A percentile compares a stretch with the other conserved stretches of the same genome.
phyloP scores from a whole-genome alignment of 2,888 invertebrate species.

The Troilus luridus region DNA sequence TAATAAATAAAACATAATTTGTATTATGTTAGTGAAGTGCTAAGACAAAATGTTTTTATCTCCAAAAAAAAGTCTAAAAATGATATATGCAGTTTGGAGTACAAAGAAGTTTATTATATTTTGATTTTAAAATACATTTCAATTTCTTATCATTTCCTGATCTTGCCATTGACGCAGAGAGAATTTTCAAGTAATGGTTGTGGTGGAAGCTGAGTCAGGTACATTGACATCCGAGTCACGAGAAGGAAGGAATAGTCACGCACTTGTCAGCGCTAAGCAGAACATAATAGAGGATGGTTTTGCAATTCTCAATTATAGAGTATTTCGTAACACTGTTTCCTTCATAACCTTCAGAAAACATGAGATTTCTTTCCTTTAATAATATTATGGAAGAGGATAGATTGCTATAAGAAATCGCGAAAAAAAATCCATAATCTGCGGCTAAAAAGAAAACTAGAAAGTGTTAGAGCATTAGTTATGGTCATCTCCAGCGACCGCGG shows the following conservation, averaged over 20 bases:
- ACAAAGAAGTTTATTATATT: neutral
- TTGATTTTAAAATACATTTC: neutral
- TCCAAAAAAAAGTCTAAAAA: neutral
- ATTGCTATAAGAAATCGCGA: neutral
- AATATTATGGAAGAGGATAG: neutral
- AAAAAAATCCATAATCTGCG: neutral
- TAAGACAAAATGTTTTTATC: no score
- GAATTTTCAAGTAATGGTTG: neutral
- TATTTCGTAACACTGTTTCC: neutral
- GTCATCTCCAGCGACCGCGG: constrained; percentile 10
- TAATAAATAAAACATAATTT: no score
- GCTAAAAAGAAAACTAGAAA: constrained; percentile 30
- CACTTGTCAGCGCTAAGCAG: neutral
- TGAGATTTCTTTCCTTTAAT: neutral
- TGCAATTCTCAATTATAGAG: neutral
- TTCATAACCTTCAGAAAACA: neutral
- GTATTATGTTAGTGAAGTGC: no score
- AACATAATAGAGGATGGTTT: neutral
- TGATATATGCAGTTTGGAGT: neutral
- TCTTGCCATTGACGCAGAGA: neutral
- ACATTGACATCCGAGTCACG: constrained; percentile 1
- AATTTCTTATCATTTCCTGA: neutral
- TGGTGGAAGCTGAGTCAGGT: constrained; percentile 11
- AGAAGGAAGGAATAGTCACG: neutral
- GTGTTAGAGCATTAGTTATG: constrained; percentile 20